phyloP scores from a whole-genome alignment of 2,113 vertebrate genomes.

The Planiliza haematocheilus region DNA sequence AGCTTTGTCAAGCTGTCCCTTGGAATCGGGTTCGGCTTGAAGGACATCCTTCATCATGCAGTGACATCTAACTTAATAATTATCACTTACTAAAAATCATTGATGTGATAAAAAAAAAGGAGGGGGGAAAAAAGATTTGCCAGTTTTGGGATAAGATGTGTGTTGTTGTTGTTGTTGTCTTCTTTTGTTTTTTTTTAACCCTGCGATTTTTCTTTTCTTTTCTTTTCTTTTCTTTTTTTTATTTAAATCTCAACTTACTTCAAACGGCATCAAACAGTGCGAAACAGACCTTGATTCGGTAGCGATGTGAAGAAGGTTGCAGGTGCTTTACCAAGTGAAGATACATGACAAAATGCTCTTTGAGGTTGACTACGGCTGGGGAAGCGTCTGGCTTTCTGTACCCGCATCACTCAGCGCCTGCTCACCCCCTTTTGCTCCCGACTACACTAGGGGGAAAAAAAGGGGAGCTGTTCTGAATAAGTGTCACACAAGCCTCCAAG shows the following conservation, averaged over 20 bases:
- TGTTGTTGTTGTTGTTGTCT: too few species aligned
- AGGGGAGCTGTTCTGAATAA: conserved; percentile 70
- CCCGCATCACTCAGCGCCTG: conserved; percentile 64
- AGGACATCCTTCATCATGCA: conserved; percentile 77
- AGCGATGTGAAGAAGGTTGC: conserved; percentile 59
- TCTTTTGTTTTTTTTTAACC: conserved; percentile 23
- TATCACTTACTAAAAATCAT: conserved; percentile 55
- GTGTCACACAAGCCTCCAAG: conserved; percentile 66
- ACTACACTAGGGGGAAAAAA: conserved; percentile 57
- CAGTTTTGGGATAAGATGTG: conserved; percentile 26
- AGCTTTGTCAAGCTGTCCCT: conserved; percentile 82
- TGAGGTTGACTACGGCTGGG: conserved; percentile 64
- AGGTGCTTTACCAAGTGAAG: conserved; percentile 67
- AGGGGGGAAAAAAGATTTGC: conserved; percentile 14
- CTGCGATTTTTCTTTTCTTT: not conserved
- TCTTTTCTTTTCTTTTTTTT: conserved; percentile 17
- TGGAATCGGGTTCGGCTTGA: conserved; percentile 75
- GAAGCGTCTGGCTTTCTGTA: conserved; percentile 66
- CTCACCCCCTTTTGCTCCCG: conserved; percentile 58
- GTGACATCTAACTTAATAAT: conserved; percentile 76
- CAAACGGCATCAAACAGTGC: conserved; percentile 61
- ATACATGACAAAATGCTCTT: conserved; percentile 72
- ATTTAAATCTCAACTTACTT: conserved; percentile 56
- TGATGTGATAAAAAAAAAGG: conserved; percentile 26
- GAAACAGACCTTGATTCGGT: conserved; percentile 61